A percentile compares a stretch with the other conserved stretches of the same genome.
Evolutionary conservation across 2,113 vertebrate species (phyloP).

Genomic region (Pseudonaja textilis): DNA sequence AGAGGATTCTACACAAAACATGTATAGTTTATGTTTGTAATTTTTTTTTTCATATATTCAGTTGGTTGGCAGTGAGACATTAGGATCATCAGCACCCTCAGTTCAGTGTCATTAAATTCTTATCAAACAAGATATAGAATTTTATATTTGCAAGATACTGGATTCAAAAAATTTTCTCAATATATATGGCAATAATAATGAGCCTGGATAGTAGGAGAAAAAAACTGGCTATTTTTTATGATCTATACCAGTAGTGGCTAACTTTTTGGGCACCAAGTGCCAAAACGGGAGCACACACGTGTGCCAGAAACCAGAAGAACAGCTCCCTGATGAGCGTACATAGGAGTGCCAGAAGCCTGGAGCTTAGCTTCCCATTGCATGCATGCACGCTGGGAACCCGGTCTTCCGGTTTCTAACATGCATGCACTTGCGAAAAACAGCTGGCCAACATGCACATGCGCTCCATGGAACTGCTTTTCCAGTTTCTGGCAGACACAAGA

Average conservation of each 20-base stretch:
- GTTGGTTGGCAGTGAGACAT: not conserved
- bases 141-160: not conserved
- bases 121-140: not conserved
- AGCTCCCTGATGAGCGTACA: no score
- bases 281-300: no score
- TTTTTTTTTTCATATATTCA: not conserved
- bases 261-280: no score
- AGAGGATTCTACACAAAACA: not conserved
- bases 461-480: no score
- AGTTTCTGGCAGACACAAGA: no score
- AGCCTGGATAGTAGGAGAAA: not conserved
- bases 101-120: not conserved
- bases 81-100: not conserved
- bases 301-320: no score
- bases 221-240: not conserved
- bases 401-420: no score
- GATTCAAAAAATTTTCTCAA: not conserved
- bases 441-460: no score
- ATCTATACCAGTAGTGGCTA: not conserved
- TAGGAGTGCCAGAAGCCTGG: no score
- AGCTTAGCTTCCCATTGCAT: no score
- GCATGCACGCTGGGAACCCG: no score
- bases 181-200: rapidly evolving
- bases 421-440: no score
- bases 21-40: not conserved